Base-by-base conservation (phyloP, 2,797 vertebrate genomes). In the Iguana delicatissima region DNA sequence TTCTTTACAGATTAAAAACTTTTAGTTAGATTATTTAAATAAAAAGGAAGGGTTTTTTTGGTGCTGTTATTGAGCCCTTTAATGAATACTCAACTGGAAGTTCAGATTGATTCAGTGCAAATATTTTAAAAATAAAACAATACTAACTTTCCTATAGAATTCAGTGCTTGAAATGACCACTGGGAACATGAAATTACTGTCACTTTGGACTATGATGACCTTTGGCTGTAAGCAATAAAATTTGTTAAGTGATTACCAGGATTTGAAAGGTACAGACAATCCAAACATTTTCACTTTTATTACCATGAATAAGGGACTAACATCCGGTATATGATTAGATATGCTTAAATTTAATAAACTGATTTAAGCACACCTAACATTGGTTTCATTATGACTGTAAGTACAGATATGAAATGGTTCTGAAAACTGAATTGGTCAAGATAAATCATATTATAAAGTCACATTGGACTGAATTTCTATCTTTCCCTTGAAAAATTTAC, bases 1-100 rank as follows among this genome's bases (percentile, higher is more conserved):
- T 95, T 95, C 93, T 93, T 93, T 89, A 91, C 18, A 18, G 87
- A 96, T 93, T 93, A 89, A 76, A 77, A 73, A 80, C 88, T 94
- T 91, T 91, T 86, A 81, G 57, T 88, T 82, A 93, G 73, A 35
- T 79, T 93, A 62, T 88, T 10, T 92, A 86, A 59, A 91, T 89
- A 74, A 84, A 93, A 93, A 52, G 87, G 10, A 92, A 89, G 80
- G 76, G 52, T 89, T 80, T 89, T 94, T 84, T 90, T 92, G 55
- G 35, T 80, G 59, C 64, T 94, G 57, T 50, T 80, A 87, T 91
- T 93, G 62, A 87, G 38, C 26, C 42, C 73, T 94, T 89, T 46
- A 93, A 1, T 22, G 91, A 91, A 32, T 89, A 4, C 86, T 87
- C 67, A 91, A 90, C 29, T 91, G 89, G 8, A 9, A 84, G 74